phyloP scores from a whole-genome alignment of 2,113 vertebrate genomes.

The Camelus bactrianus region DNA sequence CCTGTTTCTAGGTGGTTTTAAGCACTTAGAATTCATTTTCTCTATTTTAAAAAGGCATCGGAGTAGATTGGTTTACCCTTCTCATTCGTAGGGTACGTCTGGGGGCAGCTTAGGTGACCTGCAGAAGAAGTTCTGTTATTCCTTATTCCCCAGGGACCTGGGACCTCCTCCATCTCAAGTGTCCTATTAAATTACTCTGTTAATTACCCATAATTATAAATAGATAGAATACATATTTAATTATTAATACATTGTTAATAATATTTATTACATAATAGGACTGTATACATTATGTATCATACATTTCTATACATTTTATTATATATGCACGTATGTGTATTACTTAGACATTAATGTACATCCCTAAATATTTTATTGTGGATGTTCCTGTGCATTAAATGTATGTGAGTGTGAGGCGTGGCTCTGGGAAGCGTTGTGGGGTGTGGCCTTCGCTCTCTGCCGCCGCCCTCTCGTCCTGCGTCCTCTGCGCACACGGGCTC shows the following conservation, averaged over 20 bases:
- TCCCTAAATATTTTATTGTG: not conserved
- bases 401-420: not conserved
- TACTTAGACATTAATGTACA: not conserved
- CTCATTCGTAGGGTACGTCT: not conserved
- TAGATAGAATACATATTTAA: not conserved
- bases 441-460: not conserved
- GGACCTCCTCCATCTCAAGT: not conserved
- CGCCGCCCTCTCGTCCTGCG: not conserved
- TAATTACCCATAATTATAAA: not conserved
- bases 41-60: constrained; percentile 67
- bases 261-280: not conserved
- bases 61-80: constrained; percentile 50
- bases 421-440: not conserved
- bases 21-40: constrained; percentile 67
- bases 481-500: not conserved
- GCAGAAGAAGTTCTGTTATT: constrained; percentile 31
- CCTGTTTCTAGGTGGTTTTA: constrained; percentile 53
- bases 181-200: not conserved
- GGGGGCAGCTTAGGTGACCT: not conserved
- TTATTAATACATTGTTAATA: not conserved
- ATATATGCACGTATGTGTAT: not conserved
- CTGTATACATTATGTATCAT: not conserved
- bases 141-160: not conserved
- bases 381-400: not conserved
- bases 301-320: not conserved